Base-by-base conservation (phyloP, 1,140 invertebrate genomes). In the Wasmannia auropunctata region DNA sequence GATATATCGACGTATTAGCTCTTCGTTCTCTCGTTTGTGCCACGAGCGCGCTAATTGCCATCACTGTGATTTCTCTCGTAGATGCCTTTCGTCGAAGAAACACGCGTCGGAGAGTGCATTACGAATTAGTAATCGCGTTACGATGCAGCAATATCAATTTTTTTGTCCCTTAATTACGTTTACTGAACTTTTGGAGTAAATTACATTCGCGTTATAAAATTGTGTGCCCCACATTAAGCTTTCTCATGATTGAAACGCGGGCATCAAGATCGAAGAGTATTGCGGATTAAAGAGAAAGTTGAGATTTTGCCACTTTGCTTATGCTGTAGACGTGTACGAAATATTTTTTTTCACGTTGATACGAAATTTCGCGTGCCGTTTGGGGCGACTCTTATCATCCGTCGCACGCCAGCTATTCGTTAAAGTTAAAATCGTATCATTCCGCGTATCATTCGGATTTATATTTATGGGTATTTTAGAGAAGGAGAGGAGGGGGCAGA, bases 1-100 rank as follows among this genome's bases (percentile, higher is more conserved):
- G 87, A 86, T 87, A 88, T 89, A 92, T 91, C 91, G 87, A 79
- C 51, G 88, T 84, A 90, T 92, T 92, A 91, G 90, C 88, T 74
- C 76, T 91, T 87, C 88, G 86, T 81, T 89, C 56, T 72, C 88
- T 90, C 86, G 90, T 91, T 90, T 91, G 90, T 88, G 88, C 85
- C 87, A 16, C 76, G 86, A 72, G 70, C 84, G 54, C 69, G 87
- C 92, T 93, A 93, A 93, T 93, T 93, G 90, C 88, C 70, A 31
- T 43, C 46, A 25, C 34, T 84, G 43, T 34, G 87, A 86, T 80
- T 86, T 62, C 83, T 69, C 54, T 22, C 14, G 2, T 10, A 25
- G 28, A 46, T 22, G 2, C 16, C 54, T 11, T 63, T 28, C 37
- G 56, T 37, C 16, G 3, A 19, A 56, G 4, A 14, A 31, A 49